These are phyloP conservation scores for Dioctria linearis DNA, from an alignment of 2,888 invertebrate genomes.

Conservation along the genomic window DNA sequence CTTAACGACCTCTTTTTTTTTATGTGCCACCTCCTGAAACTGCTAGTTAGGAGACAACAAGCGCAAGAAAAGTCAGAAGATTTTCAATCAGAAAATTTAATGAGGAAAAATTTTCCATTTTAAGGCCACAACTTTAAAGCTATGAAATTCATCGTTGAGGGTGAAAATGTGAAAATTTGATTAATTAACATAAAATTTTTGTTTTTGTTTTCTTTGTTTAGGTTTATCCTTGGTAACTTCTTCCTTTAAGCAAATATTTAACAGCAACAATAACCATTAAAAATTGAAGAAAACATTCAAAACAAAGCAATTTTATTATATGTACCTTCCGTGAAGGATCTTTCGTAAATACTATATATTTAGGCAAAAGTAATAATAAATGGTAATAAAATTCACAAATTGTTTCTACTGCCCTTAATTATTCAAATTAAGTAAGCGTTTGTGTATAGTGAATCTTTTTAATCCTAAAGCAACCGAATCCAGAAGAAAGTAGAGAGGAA, in stretches of 20 bases:
- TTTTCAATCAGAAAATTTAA: slow-evolving; percentile 36
- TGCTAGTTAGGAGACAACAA: slow-evolving; percentile 8
- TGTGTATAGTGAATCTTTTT: background rate
- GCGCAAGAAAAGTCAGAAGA: background rate
- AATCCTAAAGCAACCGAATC: background rate
- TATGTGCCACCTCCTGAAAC: background rate
- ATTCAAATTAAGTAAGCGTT: slow-evolving; percentile 22
- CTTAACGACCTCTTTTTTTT: slow-evolving; percentile 29
- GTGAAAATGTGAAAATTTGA: slow-evolving; percentile 20
- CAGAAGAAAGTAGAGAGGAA: background rate
- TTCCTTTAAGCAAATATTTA: background rate
- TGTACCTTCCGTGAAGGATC: background rate
- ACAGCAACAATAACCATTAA: background rate
- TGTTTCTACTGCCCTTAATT: slow-evolving; percentile 36
- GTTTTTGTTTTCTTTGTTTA: no score
- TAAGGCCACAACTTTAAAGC: slow-evolving; percentile 23
- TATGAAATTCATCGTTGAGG: slow-evolving; percentile 9
- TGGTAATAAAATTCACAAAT: slow-evolving; percentile 38
- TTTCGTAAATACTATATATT: no score
- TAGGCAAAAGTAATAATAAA: slow-evolving; percentile 3
- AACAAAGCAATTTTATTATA: slow-evolving; percentile 11
- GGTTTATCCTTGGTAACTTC: background rate
- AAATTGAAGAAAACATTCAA: slow-evolving; percentile 18
- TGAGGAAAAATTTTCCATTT: background rate
- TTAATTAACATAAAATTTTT: slow-evolving; percentile 32